Evolutionary conservation across 2,113 vertebrate species (phyloP).

Genomic region (Microtus richardsoni): DNA sequence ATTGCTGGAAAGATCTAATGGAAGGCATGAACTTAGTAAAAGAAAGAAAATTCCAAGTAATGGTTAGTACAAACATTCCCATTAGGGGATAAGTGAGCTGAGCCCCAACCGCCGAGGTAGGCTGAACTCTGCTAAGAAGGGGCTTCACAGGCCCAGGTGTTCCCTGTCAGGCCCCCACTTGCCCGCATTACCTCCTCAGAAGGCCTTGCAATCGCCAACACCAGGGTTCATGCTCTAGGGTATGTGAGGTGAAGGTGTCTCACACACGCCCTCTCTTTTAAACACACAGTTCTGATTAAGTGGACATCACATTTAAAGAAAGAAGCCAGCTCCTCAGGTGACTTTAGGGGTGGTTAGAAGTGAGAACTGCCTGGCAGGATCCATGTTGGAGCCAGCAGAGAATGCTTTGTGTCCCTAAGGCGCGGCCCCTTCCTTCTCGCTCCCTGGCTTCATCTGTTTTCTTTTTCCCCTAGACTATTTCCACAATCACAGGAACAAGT

Average conservation of each 20-base stretch:
- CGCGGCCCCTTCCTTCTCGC: background rate
- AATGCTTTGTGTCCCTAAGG: background rate
- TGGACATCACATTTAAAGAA: background rate
- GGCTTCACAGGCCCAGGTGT: background rate
- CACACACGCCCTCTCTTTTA: background rate
- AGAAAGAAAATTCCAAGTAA: conserved; percentile 1
- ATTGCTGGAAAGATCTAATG: conserved; percentile 7
- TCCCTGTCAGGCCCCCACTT: background rate
- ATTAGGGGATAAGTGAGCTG: background rate
- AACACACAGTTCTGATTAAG: background rate
- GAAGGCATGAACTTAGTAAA: background rate
- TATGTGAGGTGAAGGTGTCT: background rate
- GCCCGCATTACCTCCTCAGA: background rate
- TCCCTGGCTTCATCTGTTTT: background rate
- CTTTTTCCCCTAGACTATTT: conserved; percentile 36
- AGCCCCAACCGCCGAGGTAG: background rate
- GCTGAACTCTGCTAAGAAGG: background rate
- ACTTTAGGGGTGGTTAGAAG: background rate
- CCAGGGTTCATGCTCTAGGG: background rate
- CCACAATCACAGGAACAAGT: background rate
- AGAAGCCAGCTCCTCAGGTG: background rate
- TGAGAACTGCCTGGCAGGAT: background rate
- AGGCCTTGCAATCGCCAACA: background rate
- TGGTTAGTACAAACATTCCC: background rate
- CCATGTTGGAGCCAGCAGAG: background rate